A percentile compares a stretch with the other conserved stretches of the same genome.
These are phyloP conservation scores for Pseudobourletiella spinata DNA, from an alignment of 1,140 invertebrate genomes.

Conservation along the genomic window DNA sequence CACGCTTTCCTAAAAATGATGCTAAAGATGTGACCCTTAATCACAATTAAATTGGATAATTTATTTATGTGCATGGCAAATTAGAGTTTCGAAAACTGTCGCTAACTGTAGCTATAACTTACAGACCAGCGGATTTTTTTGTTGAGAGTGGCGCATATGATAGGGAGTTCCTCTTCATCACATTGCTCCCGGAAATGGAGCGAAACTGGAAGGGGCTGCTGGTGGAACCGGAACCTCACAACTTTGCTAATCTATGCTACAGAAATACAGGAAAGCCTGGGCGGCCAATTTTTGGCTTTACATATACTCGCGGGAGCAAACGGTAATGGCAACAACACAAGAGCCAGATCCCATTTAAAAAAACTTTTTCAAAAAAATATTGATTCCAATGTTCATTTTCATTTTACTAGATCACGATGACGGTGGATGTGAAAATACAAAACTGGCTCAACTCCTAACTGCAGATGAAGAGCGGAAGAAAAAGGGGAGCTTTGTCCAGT, in stretches of 20 bases:
- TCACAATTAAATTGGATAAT: too few relatives aligned
- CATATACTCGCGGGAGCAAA: background rate
- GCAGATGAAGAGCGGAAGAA: slow-evolving; percentile 40
- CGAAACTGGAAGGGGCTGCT: slow-evolving; percentile 63
- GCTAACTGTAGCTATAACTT: too few relatives aligned
- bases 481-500: background rate
- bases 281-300: background rate
- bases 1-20: too few relatives aligned
- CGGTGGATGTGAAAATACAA: background rate
- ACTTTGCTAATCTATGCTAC: slow-evolving; percentile 35
- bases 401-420: background rate
- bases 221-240: slow-evolving; percentile 58
- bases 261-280: slow-evolving; percentile 35
- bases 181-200: slow-evolving; percentile 57
- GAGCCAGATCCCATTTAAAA: too few relatives aligned
- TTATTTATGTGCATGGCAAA: too few relatives aligned
- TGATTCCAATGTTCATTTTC: too few relatives aligned
- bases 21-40: too few relatives aligned
- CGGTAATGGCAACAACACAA: too few relatives aligned
- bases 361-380: too few relatives aligned
- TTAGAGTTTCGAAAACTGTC: too few relatives aligned
- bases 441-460: too few relatives aligned
- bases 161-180: slow-evolving; percentile 46
- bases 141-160: slow-evolving; percentile 2
- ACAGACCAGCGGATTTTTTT: slow-evolving; percentile 6